These are phyloP conservation scores for Bucorvus abyssinicus DNA, from an alignment of 2,797 vertebrate genomes.

Conservation along the genomic window DNA sequence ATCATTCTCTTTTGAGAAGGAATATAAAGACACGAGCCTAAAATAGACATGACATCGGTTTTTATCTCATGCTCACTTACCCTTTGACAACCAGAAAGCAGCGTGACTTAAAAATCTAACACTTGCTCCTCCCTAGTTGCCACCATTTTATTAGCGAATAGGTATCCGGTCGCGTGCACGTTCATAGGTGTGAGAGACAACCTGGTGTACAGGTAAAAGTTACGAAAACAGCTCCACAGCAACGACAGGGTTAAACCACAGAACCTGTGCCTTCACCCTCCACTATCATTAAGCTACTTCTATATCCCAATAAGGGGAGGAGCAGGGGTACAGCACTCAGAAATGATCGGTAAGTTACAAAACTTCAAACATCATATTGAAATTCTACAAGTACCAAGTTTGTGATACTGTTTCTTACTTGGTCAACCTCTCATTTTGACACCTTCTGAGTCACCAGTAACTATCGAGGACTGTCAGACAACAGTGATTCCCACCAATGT, in stretches of 20 bases:
- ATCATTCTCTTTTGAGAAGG: not conserved
- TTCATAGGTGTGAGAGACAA: not conserved
- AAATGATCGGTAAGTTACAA: not conserved
- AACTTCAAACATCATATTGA: not conserved
- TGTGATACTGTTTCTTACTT: not conserved
- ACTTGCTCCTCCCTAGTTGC: not conserved
- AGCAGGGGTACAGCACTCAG: not conserved
- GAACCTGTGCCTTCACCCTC: not conserved
- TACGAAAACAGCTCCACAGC: not conserved
- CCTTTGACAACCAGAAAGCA: not conserved
- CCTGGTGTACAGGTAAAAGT: not conserved
- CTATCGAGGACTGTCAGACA: not conserved
- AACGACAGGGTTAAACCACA: not conserved
- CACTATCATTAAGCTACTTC: not conserved
- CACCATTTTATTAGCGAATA: not conserved
- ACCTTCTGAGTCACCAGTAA: not conserved
- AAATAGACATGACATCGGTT: not conserved
- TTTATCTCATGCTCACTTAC: not conserved
- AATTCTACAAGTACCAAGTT: not conserved
- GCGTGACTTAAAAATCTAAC: not conserved
- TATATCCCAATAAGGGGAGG: not conserved
- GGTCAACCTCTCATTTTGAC: not conserved
- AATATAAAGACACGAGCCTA: not conserved
- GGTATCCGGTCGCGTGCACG: fast-evolving
- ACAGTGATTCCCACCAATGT: not conserved